These are phyloP conservation scores for Oreochromis niloticus DNA, from an alignment of 2,113 vertebrate genomes.

Conservation along the genomic window DNA sequence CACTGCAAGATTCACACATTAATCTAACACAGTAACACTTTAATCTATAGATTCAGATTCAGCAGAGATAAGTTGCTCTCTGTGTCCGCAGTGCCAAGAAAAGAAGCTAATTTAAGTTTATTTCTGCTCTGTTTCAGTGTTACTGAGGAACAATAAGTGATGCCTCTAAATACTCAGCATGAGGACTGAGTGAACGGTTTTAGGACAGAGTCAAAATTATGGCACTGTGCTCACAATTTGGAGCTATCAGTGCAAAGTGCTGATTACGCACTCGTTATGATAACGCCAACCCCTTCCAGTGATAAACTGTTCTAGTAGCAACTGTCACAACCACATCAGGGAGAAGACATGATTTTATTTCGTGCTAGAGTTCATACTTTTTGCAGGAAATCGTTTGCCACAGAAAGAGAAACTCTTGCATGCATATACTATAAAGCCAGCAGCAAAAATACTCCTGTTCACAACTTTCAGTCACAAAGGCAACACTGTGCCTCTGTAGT, in stretches of 20 bases:
- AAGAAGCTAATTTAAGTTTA: neutral
- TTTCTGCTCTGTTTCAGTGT: neutral
- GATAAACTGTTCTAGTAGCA: neutral
- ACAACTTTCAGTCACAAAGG: neutral
- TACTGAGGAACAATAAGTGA: neutral
- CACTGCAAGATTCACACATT: neutral
- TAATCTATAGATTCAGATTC: neutral
- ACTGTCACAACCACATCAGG: neutral
- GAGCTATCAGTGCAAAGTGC: neutral
- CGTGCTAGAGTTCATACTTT: neutral
- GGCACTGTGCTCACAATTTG: neutral
- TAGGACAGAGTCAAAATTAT: neutral
- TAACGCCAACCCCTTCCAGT: too few relatives aligned
- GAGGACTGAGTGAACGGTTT: neutral
- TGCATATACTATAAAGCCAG: neutral
- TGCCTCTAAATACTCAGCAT: neutral
- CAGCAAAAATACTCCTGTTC: neutral
- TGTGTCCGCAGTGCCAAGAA: accelerated
- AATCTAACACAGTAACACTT: neutral
- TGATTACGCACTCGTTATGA: neutral
- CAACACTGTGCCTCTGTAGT: neutral
- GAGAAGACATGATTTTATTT: neutral
- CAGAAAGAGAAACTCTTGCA: neutral
- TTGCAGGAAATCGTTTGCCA: neutral
- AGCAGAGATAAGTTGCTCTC: neutral